Evolutionary conservation across 2,888 invertebrate genomes (phyloP).

Genomic region (Parapristionchus giblindavisi): DNA sequence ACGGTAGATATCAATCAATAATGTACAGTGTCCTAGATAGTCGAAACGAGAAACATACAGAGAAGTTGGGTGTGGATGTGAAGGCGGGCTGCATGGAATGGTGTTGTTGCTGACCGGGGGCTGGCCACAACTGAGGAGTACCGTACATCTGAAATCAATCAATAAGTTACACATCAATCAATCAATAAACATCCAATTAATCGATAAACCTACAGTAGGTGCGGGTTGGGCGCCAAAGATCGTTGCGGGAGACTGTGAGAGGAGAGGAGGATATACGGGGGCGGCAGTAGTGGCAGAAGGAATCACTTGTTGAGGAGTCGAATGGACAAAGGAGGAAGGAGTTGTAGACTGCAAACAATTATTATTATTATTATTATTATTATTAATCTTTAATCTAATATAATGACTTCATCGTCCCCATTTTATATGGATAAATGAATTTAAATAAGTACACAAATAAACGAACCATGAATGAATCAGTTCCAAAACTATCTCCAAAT

Average conservation of each 20-base stretch:
- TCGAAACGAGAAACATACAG: conserved; percentile 26
- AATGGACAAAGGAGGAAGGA: no score
- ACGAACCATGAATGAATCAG: not conserved
- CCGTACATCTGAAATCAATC: not conserved
- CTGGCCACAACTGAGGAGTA: not conserved
- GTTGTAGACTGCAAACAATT: no score
- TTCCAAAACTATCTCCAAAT: conserved; percentile 41
- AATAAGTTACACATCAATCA: not conserved
- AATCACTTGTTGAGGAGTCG: no score
- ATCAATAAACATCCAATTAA: no score
- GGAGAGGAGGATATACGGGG: not conserved
- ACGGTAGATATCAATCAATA: not conserved
- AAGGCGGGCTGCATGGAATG: not conserved
- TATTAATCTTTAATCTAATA: no score
- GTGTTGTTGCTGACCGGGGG: not conserved
- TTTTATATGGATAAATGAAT: no score
- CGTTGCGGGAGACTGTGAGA: conserved; percentile 25
- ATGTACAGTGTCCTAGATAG: not conserved
- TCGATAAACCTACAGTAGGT: no score
- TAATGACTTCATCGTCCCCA: no score
- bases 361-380: no score
- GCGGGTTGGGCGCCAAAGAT: conserved; percentile 6
- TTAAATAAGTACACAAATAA: no score
- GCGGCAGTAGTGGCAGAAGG: no score
- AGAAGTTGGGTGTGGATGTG: conserved; percentile 35